Percentiles rank a stretch among this genome's conserved stretches.
phyloP scores from a whole-genome alignment of 2,113 vertebrate genomes.

The Vanacampus margaritifer region DNA sequence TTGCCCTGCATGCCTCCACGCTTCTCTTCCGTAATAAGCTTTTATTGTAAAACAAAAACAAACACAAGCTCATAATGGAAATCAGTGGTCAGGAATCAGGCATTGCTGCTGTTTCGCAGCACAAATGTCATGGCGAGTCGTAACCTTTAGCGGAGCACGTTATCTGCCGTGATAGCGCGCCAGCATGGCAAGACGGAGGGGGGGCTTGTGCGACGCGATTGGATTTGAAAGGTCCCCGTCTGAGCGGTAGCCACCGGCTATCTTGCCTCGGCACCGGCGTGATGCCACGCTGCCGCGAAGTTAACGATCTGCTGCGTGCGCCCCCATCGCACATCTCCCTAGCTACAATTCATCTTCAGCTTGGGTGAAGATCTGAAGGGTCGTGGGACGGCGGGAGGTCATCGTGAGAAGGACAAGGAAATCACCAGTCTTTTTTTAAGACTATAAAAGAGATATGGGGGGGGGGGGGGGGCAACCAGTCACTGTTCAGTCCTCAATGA shows the following conservation, averaged over 20 bases:
- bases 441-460: too few species aligned
- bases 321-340: slow-evolving; percentile 43
- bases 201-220: slow-evolving; percentile 52
- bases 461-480: too few species aligned
- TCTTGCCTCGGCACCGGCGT: slow-evolving; percentile 63
- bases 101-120: slow-evolving; percentile 63
- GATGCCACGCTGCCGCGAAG: slow-evolving; percentile 26
- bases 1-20: not conserved
- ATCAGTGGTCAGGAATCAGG: slow-evolving; percentile 53
- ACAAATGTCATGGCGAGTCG: slow-evolving; percentile 75
- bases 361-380: slow-evolving; percentile 1
- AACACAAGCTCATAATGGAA: slow-evolving; percentile 5
- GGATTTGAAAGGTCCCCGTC: slow-evolving; percentile 77
- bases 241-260: slow-evolving; percentile 60
- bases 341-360: slow-evolving; percentile 47
- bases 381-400: slow-evolving; percentile 1
- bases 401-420: slow-evolving; percentile 1
- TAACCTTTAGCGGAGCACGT: slow-evolving; percentile 74
- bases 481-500: too few species aligned
- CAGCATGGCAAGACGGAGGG: slow-evolving; percentile 31
- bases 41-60: not conserved
- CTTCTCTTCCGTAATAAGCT: not conserved
- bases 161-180: slow-evolving; percentile 71
- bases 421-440: too few species aligned
- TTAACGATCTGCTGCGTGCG: slow-evolving; percentile 57